Evolutionary conservation across 1,140 invertebrate genomes (phyloP).

Genomic region (Bursaphelenchus mucronatus): DNA sequence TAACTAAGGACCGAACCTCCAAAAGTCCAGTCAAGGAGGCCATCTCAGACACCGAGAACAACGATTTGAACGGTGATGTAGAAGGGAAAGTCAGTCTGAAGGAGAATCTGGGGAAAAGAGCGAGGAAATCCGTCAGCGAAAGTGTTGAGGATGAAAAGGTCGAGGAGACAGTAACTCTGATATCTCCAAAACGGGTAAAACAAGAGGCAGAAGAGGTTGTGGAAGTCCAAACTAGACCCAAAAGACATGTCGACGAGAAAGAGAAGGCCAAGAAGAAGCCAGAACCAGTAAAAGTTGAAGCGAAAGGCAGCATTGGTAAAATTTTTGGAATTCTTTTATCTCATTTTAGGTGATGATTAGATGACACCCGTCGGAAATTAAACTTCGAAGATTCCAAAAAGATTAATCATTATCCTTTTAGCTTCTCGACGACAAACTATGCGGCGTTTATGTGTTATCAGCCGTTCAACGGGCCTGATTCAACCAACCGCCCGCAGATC

Average conservation of each 20-base stretch:
- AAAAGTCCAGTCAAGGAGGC: background rate
- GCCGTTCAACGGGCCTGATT: constrained; percentile 5
- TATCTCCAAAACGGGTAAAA: too few relatives aligned
- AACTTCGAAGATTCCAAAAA: background rate
- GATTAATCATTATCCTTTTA: background rate
- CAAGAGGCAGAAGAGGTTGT: too few relatives aligned
- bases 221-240: background rate
- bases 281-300: background rate
- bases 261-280: background rate
- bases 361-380: background rate
- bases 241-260: background rate
- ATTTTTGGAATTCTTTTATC: too few relatives aligned
- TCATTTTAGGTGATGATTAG: too few relatives aligned
- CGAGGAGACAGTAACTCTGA: too few relatives aligned
- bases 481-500: constrained; percentile 6
- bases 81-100: background rate
- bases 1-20: background rate
- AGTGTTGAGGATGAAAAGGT: too few relatives aligned
- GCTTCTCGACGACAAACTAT: constrained; percentile 17
- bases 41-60: background rate
- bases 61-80: background rate
- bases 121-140: too few relatives aligned
- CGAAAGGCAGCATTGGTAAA: background rate
- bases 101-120: background rate
- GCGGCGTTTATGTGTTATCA: constrained; percentile 13